Evolutionary conservation across 2,113 vertebrate genomes (phyloP).

Genomic region (Cheirogaleus medius): DNA sequence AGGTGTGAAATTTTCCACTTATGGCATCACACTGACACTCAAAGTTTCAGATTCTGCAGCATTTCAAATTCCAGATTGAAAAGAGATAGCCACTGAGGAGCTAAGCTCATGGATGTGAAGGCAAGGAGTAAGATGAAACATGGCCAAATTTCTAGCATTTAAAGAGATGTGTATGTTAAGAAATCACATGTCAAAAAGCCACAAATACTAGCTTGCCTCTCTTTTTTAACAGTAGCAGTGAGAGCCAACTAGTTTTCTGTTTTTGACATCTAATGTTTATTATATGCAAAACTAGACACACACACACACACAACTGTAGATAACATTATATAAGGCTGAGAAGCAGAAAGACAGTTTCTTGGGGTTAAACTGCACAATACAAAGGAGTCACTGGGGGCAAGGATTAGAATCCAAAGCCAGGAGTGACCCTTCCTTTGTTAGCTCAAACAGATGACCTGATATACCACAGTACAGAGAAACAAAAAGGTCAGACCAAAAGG

Average conservation of each 20-base stretch:
- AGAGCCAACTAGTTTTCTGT: not conserved
- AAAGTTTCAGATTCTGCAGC: not conserved
- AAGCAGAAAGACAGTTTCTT: not conserved
- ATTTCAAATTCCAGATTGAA: not conserved
- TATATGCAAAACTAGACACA: not conserved
- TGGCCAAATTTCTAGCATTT: not conserved
- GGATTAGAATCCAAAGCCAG: slow-evolving; percentile 46
- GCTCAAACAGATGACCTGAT: slow-evolving; percentile 1
- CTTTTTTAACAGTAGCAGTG: not conserved
- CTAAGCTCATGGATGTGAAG: not conserved
- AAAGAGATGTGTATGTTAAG: not conserved
- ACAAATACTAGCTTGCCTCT: not conserved
- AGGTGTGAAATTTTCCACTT: not conserved
- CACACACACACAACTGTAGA: not conserved
- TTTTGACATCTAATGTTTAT: not conserved
- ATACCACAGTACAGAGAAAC: not conserved
- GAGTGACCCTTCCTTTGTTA: not conserved
- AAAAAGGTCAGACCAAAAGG: not conserved
- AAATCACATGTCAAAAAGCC: not conserved
- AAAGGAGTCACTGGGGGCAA: not conserved
- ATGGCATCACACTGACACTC: not conserved
- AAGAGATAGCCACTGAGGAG: not conserved
- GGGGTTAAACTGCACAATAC: not conserved
- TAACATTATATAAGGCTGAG: not conserved
- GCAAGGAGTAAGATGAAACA: not conserved